Conservation (phyloP, 2,888 invertebrate genomes). For the Bellardia bayeri region DNA sequence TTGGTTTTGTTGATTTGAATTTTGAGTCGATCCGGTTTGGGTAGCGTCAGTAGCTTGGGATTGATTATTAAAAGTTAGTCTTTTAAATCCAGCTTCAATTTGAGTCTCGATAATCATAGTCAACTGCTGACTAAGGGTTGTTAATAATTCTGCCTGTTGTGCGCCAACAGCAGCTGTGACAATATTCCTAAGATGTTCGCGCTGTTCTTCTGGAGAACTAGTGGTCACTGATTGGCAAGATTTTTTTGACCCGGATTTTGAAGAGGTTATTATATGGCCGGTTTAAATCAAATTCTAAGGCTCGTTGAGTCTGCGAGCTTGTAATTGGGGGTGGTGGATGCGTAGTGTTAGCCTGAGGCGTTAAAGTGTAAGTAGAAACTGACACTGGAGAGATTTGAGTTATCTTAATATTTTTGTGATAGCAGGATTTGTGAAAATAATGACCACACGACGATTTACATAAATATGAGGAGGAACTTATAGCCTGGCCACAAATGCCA, state of each 20-base stretch:
- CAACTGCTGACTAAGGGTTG: background rate
- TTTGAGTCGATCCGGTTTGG: no score
- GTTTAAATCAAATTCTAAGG: background rate
- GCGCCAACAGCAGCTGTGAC: slow-evolving; percentile 9
- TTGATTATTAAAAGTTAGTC: background rate
- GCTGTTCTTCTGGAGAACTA: background rate
- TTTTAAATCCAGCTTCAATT: background rate
- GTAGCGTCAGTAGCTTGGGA: background rate
- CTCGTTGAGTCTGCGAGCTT: background rate
- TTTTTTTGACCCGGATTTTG: background rate
- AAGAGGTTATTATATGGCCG: background rate
- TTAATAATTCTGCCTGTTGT: background rate
- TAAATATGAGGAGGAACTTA: background rate
- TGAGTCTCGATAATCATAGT: slow-evolving; percentile 1
- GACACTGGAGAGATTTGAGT: background rate
- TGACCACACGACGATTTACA: background rate
- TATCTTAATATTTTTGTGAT: background rate
- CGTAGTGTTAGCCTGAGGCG: background rate
- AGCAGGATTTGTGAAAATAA: slow-evolving; percentile 20
- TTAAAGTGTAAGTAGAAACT: background rate
- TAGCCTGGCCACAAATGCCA: background rate
- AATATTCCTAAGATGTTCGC: background rate
- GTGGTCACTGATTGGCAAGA: background rate
- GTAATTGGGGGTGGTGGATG: background rate
- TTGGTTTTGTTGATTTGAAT: background rate